Evolutionary conservation across 2,113 vertebrate genomes (phyloP), one percentile per base, ranked within the genome.

Genomic region (Ondatra zibethicus): DNA sequence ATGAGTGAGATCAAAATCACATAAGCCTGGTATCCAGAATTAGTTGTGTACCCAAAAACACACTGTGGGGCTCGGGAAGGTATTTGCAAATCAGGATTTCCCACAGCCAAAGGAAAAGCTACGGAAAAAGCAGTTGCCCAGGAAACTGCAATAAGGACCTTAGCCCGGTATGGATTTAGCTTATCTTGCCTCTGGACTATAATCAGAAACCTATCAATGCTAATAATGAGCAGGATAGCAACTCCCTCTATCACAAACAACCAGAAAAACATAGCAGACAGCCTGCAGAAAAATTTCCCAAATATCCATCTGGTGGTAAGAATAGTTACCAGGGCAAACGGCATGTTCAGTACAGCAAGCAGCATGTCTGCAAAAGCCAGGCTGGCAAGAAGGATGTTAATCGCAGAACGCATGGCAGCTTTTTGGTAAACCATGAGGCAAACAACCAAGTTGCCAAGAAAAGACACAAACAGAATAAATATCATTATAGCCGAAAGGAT

Each of bases 371-470:
- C 99, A 94, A 99, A 99, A 73, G 99, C 99, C 97, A 99, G 98
- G 97, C 99, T 99, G 88, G 99, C 99, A 90, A 99, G 98, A 55
- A 99, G 99, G 98, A 99, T 99, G 98, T 99, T 99, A 98, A 99
- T 99, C 88, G 99, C 99, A 3, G 99, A 99, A 96, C 99, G 98
- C 99, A 99, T 99, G 92, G 99, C 99, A 7, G 99, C 99, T 75
- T 99, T 99, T 98, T 99, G 99, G 98, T 99, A 99, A 96, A 99
- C 99, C 99, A 99, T 99, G 96, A 99, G 98, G 98, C 99, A 99
- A 95, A 99, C 99, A 63, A 99, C 99, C 98, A 99, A 99, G 90
- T 99, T 99, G 25, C 99, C 99, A 55, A 99, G 97, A 96, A 99
- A 99, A 55, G 99, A 99, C 97, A 99, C 98, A 91, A 99, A 98